phyloP scores from a whole-genome alignment of 2,888 invertebrate species.

The Lissonota sp. region DNA sequence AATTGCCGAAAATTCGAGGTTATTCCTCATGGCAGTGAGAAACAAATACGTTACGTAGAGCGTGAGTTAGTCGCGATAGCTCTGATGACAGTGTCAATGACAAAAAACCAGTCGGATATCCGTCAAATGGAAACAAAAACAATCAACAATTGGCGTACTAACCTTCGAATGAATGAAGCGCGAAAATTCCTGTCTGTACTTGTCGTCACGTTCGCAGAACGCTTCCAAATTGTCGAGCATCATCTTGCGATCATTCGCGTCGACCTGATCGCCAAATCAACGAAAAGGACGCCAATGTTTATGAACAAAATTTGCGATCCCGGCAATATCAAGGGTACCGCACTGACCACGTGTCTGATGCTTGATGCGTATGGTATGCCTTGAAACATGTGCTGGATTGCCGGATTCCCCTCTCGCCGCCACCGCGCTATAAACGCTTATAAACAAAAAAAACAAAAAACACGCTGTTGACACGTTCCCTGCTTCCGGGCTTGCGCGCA shows the following conservation, averaged over 20 bases:
- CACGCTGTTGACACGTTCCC: not conserved
- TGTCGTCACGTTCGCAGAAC: constrained; percentile 64
- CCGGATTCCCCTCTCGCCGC: constrained; percentile 3
- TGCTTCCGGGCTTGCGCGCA: not conserved
- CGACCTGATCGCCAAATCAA: not conserved
- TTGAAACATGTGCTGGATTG: constrained; percentile 43
- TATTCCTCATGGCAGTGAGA: too few relatives aligned
- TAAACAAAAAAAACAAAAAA: too few relatives aligned
- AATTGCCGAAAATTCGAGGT: too few relatives aligned
- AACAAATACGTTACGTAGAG: too few relatives aligned
- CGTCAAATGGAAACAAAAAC: constrained; percentile 2
- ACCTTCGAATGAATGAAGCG: constrained; percentile 60
- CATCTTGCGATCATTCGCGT: constrained; percentile 56
- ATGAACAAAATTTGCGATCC: constrained; percentile 13
- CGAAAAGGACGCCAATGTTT: constrained; percentile 10
- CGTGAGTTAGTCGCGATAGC: too few relatives aligned
- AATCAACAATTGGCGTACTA: constrained; percentile 43
- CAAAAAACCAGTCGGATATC: too few relatives aligned
- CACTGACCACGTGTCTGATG: constrained; percentile 53
- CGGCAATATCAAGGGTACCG: not conserved
- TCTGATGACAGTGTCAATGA: too few relatives aligned
- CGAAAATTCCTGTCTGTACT: constrained; percentile 60
- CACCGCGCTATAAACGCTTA: too few relatives aligned
- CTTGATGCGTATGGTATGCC: constrained; percentile 51
- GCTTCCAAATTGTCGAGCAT: constrained; percentile 59